Conservation (phyloP, 37 sponge, comb jelly and placozoan species). For the Diacarnus erythraeanus region DNA sequence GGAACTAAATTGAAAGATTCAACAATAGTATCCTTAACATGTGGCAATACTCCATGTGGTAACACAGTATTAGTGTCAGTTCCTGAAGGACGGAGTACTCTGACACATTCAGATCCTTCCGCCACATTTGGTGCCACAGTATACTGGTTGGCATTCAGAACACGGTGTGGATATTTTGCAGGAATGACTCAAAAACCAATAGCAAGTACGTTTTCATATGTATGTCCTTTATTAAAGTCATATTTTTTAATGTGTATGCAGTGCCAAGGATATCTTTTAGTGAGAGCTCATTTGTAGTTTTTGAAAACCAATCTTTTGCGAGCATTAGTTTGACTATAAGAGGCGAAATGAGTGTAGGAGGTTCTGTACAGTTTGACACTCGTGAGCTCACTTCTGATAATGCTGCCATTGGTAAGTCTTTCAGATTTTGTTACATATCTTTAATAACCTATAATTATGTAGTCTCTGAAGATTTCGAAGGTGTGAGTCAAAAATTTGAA, state of each 20-base stretch:
- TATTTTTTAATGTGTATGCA: not conserved
- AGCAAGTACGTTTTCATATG: slow-evolving; percentile 10
- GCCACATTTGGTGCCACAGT: slow-evolving; percentile 15
- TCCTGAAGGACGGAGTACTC: not conserved
- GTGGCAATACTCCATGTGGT: slow-evolving; percentile 19
- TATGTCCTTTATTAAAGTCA: not conserved
- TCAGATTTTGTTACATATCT: no score
- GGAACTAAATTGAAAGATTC: not conserved
- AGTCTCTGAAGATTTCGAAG: no score
- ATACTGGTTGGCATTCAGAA: slow-evolving; percentile 29
- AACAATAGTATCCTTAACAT: not conserved
- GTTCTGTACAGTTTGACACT: slow-evolving; percentile 6
- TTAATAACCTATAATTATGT: no score
- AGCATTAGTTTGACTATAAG: not conserved
- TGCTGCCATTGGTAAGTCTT: no score
- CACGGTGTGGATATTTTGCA: slow-evolving; percentile 37
- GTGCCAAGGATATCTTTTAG: slow-evolving; percentile 3
- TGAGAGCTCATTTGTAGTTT: not conserved
- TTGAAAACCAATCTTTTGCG: not conserved
- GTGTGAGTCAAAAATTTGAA: no score
- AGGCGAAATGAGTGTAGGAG: no score
- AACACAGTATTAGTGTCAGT: slow-evolving; percentile 6
- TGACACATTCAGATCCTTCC: slow-evolving; percentile 5
- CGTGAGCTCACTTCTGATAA: no score
- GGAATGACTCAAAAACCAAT: slow-evolving; percentile 39